Evolutionary conservation across 2,113 vertebrate species (phyloP), one percentile per base, ranked within the genome.

Genomic region (Bos javanicus): DNA sequence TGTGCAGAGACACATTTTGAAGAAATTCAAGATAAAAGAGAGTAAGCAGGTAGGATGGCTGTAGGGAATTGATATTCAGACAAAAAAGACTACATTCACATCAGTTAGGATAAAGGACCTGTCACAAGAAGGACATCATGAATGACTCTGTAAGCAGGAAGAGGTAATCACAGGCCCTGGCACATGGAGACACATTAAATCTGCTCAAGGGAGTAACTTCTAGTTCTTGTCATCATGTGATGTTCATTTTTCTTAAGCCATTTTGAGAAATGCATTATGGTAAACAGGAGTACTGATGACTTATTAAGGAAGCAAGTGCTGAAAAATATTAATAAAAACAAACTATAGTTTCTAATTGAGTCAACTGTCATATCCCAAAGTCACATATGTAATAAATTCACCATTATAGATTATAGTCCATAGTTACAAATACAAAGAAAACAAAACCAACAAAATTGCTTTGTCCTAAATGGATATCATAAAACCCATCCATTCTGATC

Each of bases 101-200:
- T 23, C 39, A 87, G 50, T 74, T 95, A 96, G 60, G 25, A 96
- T 95, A 95, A 95, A 74, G 96, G 86, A 86, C 46, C 33, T 52
- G 78, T 97, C 54, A 90, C n/a, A 50, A 60, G 16, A 64, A 81
- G 96, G 39, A 39, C 95, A 36, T 50, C 54, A 57, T 26, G 46
- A 59, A 43, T 36, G 91, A 85, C 96, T 98, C 80, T 25, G 43
- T 81, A 83, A 87, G 54, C 78, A 91, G 25, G 28, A 93, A 74
- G 56, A 91, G 87, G 17, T 86, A 84, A 91, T 86, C 25, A 64
- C 25, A 92, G 87, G 28, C 56, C 15, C 52, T 95, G 39, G 87
- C 76, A 93, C 23, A 54, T 17, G 25, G 46, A 97, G 57, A 74
- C 43, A n/a, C 7, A 28, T 57, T 93, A 74, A 62, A 71, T 97